Conservation (phyloP, 2,113 vertebrate species). For the Drymodes brunneopygia region DNA sequence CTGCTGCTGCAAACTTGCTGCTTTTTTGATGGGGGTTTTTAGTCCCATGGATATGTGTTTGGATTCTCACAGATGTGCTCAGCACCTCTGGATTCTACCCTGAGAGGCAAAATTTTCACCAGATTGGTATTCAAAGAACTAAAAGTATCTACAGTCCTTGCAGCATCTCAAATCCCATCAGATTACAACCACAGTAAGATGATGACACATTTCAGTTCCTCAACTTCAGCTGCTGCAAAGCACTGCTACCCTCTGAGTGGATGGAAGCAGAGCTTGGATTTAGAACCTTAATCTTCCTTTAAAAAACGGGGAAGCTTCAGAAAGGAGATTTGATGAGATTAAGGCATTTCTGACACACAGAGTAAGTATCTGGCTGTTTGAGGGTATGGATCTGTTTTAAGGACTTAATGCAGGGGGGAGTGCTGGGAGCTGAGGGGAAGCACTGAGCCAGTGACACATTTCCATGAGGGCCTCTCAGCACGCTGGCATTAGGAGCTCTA, state of each 20-base stretch:
- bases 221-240: background rate
- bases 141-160: background rate
- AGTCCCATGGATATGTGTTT: background rate
- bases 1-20: background rate
- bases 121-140: background rate
- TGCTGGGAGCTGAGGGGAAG: background rate
- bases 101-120: background rate
- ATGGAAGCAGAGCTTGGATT: constrained; percentile 21
- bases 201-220: background rate
- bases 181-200: background rate
- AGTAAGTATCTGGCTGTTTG: background rate
- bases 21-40: background rate
- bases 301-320: constrained; percentile 14
- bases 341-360: constrained; percentile 32
- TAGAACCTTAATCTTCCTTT: constrained; percentile 43
- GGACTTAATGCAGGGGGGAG: background rate
- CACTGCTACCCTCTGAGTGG: background rate
- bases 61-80: background rate
- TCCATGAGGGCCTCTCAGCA: background rate
- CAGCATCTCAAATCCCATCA: background rate
- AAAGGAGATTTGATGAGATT: constrained; percentile 47
- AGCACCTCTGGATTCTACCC: background rate
- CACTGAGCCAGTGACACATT: background rate
- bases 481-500: background rate
- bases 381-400: background rate